Percentiles rank a stretch among this genome's conserved stretches.
These are phyloP conservation scores for Drosophila histrio DNA, from an alignment of 2,888 invertebrate species.

Conservation along the genomic window DNA sequence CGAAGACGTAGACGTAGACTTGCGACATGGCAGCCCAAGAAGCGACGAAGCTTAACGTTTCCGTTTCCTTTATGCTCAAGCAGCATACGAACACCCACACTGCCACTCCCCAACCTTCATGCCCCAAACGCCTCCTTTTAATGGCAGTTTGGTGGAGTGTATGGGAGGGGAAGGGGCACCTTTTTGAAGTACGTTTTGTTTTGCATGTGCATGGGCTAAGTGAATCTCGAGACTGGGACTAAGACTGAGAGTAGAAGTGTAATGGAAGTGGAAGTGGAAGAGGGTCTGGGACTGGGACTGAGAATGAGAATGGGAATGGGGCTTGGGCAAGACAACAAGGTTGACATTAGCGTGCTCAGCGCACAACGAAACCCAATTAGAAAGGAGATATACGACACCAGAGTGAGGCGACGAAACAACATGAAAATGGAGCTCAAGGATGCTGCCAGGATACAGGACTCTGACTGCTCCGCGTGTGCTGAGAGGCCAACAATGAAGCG, in stretches of 20 bases:
- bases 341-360: slow-evolving; percentile 76
- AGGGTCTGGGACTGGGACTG: slow-evolving; percentile 2
- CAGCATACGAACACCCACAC: slow-evolving; percentile 53
- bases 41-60: slow-evolving; percentile 81
- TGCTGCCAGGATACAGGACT: slow-evolving; percentile 23
- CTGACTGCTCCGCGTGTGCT: slow-evolving; percentile 16
- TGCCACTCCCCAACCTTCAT: slow-evolving; percentile 16
- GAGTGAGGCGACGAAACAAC: slow-evolving; percentile 80
- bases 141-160: slow-evolving; percentile 48
- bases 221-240: slow-evolving; percentile 64
- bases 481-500: slow-evolving; percentile 83
- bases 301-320: not conserved
- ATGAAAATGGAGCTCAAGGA: slow-evolving; percentile 69
- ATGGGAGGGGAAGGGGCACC: not conserved
- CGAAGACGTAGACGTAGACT: slow-evolving; percentile 31
- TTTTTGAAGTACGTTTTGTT: slow-evolving; percentile 61
- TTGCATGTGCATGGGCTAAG: slow-evolving; percentile 81
- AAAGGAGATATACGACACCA: slow-evolving; percentile 80
- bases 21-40: slow-evolving; percentile 69
- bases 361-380: slow-evolving; percentile 81
- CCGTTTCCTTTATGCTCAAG: slow-evolving; percentile 77
- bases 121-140: slow-evolving; percentile 56
- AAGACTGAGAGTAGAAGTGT: slow-evolving; percentile 9
- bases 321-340: slow-evolving; percentile 60
- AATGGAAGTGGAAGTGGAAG: slow-evolving; percentile 4